Evolutionary conservation across 2,113 vertebrate genomes (phyloP), one percentile per base, ranked within the genome.

Genomic region (Tautogolabrus adspersus): DNA sequence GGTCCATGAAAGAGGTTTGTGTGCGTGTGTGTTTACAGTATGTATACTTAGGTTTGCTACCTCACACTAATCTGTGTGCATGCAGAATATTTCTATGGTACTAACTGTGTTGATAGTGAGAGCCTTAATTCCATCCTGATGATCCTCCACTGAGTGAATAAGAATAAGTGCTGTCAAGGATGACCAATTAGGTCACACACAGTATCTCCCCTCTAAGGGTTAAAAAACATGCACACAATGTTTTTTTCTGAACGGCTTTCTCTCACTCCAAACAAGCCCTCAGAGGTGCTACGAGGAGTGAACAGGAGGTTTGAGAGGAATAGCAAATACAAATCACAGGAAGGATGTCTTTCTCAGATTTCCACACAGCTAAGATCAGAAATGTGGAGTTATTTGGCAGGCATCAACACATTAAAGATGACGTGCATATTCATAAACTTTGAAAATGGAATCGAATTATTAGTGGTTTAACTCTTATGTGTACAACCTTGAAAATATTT

Each of bases 121-220:
- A 77, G 59, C 59, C 49, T 52, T 13, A 13, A 7, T 55, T 71
- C 21, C 56, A 56, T 64, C 51, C 38, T 49, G 82, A 75, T 74
- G 71, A 79, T 78, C 22, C 47, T 57, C 21, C 30, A 70, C 49
- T 64, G 22, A 55, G 44, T 59, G 61, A 55, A 62, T 75, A 49
- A 75, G 76, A 89, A 71, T 66, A 79, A 87, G 57, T 6, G 40
- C 66, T 86, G 83, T 72, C 65, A 79, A 68, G 19, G 72, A 77
- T 87, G 80, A 77, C 19, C 49, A n/a, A 10, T 88, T 75, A 85
- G 85, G 87, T 82, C 82, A 84, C 58, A 58, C 10, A 44, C 12
- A 34, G 30, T 6, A 34, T 56, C 72, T 76, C 42, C 46, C 60
- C 34, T 60, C 49, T 78, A 60, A 34, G 6, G 66, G 75, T 57